Evolutionary conservation across 1,140 invertebrate genomes (phyloP).

Genomic region (Lordiphosa collinella): DNA sequence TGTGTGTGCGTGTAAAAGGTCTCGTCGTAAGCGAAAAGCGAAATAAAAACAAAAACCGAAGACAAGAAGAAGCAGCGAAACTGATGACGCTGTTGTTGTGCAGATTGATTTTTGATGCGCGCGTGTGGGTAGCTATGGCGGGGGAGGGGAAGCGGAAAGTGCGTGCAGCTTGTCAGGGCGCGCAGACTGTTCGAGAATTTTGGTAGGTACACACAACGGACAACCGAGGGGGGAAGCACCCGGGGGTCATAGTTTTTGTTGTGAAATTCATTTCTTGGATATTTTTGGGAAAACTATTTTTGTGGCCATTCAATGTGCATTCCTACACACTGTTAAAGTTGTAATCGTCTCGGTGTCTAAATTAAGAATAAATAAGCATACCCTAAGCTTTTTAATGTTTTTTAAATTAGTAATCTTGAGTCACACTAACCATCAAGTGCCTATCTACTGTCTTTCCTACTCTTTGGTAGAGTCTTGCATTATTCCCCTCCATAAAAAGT

Average conservation of each 20-base stretch:
- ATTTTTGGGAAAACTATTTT: too few species aligned
- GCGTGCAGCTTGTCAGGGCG: conserved; percentile 23
- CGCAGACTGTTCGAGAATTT: background rate
- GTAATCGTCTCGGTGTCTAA: too few species aligned
- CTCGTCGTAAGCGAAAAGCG: conserved; percentile 57
- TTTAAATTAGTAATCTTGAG: too few species aligned
- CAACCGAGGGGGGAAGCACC: too few species aligned
- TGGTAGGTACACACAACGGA: background rate
- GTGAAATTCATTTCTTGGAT: conserved; percentile 16
- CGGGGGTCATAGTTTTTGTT: conserved; percentile 1
- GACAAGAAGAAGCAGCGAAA: conserved; percentile 52
- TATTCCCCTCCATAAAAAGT: too few species aligned
- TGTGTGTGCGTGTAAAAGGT: conserved; percentile 63
- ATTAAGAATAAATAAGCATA: too few species aligned
- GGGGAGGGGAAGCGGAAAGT: conserved; percentile 6
- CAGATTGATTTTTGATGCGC: conserved; percentile 41
- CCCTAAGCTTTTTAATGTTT: too few species aligned
- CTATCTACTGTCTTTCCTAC: too few species aligned
- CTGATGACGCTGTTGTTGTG: conserved; percentile 29
- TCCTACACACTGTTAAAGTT: too few species aligned
- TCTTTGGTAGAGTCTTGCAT: too few species aligned
- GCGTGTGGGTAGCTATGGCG: conserved; percentile 5
- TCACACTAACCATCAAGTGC: too few species aligned
- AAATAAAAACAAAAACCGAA: conserved; percentile 73
- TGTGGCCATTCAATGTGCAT: too few species aligned